These are phyloP conservation scores for Papilio aristodemus DNA, from an alignment of 1,140 invertebrate genomes.

Conservation along the genomic window DNA sequence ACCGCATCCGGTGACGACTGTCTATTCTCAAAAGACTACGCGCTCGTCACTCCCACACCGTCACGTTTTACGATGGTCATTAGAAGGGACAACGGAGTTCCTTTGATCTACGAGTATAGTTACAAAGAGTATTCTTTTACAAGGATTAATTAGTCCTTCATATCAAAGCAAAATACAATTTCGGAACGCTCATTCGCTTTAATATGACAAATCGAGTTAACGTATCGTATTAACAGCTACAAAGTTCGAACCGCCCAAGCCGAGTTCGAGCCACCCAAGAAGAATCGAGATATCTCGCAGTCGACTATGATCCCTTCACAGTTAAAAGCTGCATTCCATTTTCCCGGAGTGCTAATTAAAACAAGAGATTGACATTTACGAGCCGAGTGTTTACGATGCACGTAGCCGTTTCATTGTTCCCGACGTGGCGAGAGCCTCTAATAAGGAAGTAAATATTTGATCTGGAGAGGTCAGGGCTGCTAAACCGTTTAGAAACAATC, in stretches of 20 bases:
- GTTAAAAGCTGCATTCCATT: slow-evolving; percentile 14
- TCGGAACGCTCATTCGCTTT: not conserved
- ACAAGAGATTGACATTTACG: slow-evolving; percentile 34
- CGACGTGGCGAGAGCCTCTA: slow-evolving; percentile 50
- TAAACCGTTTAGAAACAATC: slow-evolving; percentile 28
- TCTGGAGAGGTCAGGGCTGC: slow-evolving; percentile 42
- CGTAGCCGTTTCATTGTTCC: slow-evolving; percentile 63
- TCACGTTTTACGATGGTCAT: slow-evolving; percentile 51
- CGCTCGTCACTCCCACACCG: slow-evolving; percentile 42
- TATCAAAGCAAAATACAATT: slow-evolving; percentile 11
- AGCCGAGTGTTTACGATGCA: slow-evolving; percentile 47
- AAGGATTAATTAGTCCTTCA: slow-evolving; percentile 21
- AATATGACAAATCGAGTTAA: not conserved
- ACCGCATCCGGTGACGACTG: slow-evolving; percentile 48
- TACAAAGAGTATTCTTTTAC: slow-evolving; percentile 9
- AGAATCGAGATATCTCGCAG: not conserved
- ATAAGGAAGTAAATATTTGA: slow-evolving; percentile 78
- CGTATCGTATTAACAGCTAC: slow-evolving; percentile 3
- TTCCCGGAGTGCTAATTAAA: slow-evolving; percentile 26
- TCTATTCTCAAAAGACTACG: slow-evolving; percentile 50
- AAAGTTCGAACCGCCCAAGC: too few relatives aligned
- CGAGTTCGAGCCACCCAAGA: slow-evolving; percentile 26
- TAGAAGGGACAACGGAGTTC: slow-evolving; percentile 36
- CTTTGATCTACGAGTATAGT: slow-evolving; percentile 44
- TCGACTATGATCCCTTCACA: not conserved